These are phyloP conservation scores for Mesorhabditis spiculigera DNA, from an alignment of 2,888 invertebrate species.

Conservation along the genomic window DNA sequence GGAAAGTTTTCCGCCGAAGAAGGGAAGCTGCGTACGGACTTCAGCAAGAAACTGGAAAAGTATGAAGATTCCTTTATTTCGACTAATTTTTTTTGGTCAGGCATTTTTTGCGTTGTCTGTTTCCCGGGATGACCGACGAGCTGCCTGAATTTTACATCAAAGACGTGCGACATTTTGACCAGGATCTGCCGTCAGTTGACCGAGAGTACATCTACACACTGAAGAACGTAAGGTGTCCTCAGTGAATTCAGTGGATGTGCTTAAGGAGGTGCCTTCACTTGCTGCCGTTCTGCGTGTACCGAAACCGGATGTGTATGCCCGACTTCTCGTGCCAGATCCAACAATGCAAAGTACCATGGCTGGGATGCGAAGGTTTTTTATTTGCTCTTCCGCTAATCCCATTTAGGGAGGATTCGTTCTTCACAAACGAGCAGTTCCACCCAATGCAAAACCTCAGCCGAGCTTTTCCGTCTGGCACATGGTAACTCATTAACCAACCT, in stretches of 20 bases:
- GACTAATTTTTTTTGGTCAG: constrained; percentile 55
- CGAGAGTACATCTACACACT: constrained; percentile 34
- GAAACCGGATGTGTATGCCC: neutral
- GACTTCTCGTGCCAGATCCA: neutral
- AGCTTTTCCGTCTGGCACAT: no score
- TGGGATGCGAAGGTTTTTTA: no score
- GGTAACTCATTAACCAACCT: no score
- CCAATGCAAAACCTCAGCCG: no score
- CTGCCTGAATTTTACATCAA: constrained; percentile 72
- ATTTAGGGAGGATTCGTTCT: no score
- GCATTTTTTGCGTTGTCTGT: constrained; percentile 75
- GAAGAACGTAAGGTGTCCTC: constrained; percentile 11
- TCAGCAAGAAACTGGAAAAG: constrained; percentile 73
- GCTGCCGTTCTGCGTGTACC: neutral
- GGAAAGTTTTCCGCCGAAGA: constrained; percentile 76
- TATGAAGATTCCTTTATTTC: neutral
- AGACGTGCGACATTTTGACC: constrained; percentile 36
- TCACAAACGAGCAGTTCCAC: no score
- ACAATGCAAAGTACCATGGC: no score
- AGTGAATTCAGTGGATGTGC: neutral
- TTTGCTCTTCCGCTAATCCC: no score
- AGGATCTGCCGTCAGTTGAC: constrained; percentile 38
- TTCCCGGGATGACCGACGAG: constrained; percentile 78
- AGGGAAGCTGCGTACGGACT: constrained; percentile 74
- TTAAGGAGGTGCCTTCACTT: no score